Base-by-base conservation (phyloP, 2,888 invertebrate genomes). In the Disparrhopalites patrizii region DNA sequence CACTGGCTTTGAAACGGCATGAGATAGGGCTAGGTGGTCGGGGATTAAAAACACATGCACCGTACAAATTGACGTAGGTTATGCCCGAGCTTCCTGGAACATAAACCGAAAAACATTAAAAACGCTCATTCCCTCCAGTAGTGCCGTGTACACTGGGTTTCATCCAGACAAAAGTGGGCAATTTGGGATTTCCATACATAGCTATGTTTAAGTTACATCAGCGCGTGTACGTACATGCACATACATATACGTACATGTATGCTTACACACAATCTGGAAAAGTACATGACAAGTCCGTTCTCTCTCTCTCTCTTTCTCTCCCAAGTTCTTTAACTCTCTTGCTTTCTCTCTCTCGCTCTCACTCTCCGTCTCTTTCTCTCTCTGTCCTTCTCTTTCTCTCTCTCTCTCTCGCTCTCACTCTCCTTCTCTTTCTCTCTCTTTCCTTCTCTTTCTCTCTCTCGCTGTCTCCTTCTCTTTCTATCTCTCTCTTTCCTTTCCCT, bases 141-240 rank as follows among this genome's bases (percentile, higher is more conserved):
- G n/a, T n/a, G n/a, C n/a, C n/a, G n/a, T n/a, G n/a, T n/a, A n/a
- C n/a, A n/a, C n/a, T n/a, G n/a, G n/a, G n/a, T n/a, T n/a, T n/a
- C n/a, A n/a, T n/a, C n/a, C n/a, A n/a, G n/a, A n/a, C n/a, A n/a
- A 92, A 92, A 76, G 93, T 93, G 71, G 91, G 87, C 76, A 94
- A 94, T 81, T 97, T 98, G 82, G 98, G 99, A 81, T 99, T 97
- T 80, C 88, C 99, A 71, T 99, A 99, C 82, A 99, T 99, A 99
- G 99, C 99, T 68, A 97, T 98, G 70, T 99, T 98, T 82, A 99
- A 99, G 84, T 83, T 99, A n/a, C n/a, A n/a, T n/a, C n/a, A n/a
- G n/a, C n/a, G n/a, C n/a, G n/a, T n/a, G n/a, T n/a, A n/a, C n/a
- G n/a, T n/a, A n/a, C n/a, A 43, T 20, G n/a, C 47, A 47, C 13